Base-by-base conservation (phyloP, 1,140 invertebrate species). In the Achroia grisella region DNA sequence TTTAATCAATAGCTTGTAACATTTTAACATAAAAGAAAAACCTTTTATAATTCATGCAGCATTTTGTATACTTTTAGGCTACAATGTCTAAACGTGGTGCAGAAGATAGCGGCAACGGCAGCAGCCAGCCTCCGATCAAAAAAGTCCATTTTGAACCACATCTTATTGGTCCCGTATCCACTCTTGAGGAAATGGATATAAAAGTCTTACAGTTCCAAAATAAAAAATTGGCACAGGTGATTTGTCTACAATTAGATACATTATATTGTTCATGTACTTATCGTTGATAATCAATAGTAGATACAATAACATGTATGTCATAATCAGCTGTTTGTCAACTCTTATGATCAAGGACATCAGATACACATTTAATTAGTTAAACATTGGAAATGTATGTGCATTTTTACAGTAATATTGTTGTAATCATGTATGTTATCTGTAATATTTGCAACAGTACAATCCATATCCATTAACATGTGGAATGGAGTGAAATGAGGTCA, bases 201-300 rank as follows among this genome's bases (percentile, higher is more conserved):
- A 98, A 98, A 89, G 95, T 98, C 40, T 82, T 99, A 10, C 94
- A 96, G 64, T 98, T 98, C 78, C 97, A 99, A 87, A 99, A 99
- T 72, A 97, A 97, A 83, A 98, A 98, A 86, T 87, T 99, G 17
- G 93, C 94, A 15, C 96, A 98, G 90, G 93, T 94, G 88, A 70
- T 51, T 40, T 39, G 17, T 23, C 2, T 23, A 6, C 6, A 23
- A 23, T 23, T 23, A 23, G 2, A 6, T 23, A 3, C 2, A 23
- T 23, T 23, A 23, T 23, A 3, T 23, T 3, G 2, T 2, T 23
- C 17, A 23, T 6, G 6, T 3, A 23, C 17, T 3, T 23, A 34
- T 10, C 11, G 23, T 15, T 34, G 23, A 5, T 37, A 15, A 10
- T 31, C 13, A 27, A 30, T 46, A n/a, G 35, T 34, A 33, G 39